Evolutionary conservation across 2,888 invertebrate species (phyloP).

Genomic region (Meliscaeva auricollis): DNA sequence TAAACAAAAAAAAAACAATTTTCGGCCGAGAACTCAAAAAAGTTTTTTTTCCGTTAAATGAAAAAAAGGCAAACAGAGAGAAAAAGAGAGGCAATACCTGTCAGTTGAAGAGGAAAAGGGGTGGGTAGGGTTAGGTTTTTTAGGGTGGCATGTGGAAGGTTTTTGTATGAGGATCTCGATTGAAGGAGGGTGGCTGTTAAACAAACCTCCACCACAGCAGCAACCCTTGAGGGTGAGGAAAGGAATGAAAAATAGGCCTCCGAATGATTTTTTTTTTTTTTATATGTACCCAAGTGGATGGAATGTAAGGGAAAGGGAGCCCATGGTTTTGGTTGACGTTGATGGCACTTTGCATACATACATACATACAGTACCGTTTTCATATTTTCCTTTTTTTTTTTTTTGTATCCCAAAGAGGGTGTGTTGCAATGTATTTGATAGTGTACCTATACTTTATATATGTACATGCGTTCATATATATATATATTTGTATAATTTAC

Average conservation of each 20-base stretch:
- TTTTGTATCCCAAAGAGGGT: constrained; percentile 44
- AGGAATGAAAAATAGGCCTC: constrained; percentile 73
- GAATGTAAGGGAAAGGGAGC: constrained; percentile 46
- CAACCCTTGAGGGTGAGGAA: constrained; percentile 63
- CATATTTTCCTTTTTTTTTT: constrained; percentile 17
- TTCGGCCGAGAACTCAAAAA: constrained; percentile 74
- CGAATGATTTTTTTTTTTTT: constrained; percentile 59
- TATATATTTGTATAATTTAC: constrained; percentile 9
- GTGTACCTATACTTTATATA: constrained; percentile 35
- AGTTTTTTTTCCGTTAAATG: constrained; percentile 26
- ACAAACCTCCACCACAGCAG: constrained; percentile 44
- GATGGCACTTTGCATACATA: constrained; percentile 68
- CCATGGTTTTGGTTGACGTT: constrained; percentile 64
- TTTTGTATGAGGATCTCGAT: constrained; percentile 58
- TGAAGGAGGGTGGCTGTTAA: constrained; percentile 51
- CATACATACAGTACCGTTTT: constrained; percentile 30
- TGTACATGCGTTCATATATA: background rate
- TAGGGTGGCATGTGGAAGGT: constrained; percentile 24
- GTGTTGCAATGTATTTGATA: constrained; percentile 63
- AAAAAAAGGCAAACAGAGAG: constrained; percentile 44
- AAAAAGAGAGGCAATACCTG: constrained; percentile 35
- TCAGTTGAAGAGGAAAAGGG: constrained; percentile 24
- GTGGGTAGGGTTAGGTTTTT: constrained; percentile 41
- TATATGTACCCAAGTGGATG: constrained; percentile 47
- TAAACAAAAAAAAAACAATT: constrained; percentile 54